phyloP scores from a whole-genome alignment of 2,797 vertebrate genomes.

The Gila robusta region DNA sequence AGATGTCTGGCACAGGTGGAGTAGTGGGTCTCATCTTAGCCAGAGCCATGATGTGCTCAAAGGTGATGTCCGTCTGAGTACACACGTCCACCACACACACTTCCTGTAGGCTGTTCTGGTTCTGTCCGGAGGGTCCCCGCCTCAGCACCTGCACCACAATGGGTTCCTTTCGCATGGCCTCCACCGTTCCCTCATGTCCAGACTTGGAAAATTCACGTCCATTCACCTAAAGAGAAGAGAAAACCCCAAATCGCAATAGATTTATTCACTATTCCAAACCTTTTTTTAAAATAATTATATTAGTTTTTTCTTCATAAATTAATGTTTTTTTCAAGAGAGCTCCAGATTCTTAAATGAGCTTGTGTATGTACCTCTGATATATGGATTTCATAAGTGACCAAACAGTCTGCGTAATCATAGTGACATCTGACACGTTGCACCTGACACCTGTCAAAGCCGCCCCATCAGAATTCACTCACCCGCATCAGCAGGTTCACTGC shows the following conservation, averaged over 20 bases:
- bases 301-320: background rate
- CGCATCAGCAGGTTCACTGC: conserved; percentile 24
- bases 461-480: conserved; percentile 41
- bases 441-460: conserved; percentile 54
- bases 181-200: conserved; percentile 88
- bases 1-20: conserved; percentile 94
- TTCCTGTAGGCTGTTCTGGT: conserved; percentile 77
- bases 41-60: conserved; percentile 95
- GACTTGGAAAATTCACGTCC: conserved; percentile 91
- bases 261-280: background rate
- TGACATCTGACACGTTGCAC: conserved; percentile 50
- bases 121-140: conserved; percentile 77
- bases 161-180: conserved; percentile 92
- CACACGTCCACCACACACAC: conserved; percentile 85
- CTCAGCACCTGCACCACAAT: conserved; percentile 93
- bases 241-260: background rate
- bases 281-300: too few relatives aligned
- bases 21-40: conserved; percentile 90
- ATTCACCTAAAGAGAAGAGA: conserved; percentile 83
- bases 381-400: conserved; percentile 35
- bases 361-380: conserved; percentile 9
- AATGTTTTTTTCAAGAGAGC: background rate
- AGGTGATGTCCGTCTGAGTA: conserved; percentile 97
- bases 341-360: background rate
- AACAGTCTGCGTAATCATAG: conserved; percentile 36